A percentile compares a stretch with the other conserved stretches of the same genome.
phyloP scores from a whole-genome alignment of 2,797 vertebrate species.

The Hoplostethus atlanticus region DNA sequence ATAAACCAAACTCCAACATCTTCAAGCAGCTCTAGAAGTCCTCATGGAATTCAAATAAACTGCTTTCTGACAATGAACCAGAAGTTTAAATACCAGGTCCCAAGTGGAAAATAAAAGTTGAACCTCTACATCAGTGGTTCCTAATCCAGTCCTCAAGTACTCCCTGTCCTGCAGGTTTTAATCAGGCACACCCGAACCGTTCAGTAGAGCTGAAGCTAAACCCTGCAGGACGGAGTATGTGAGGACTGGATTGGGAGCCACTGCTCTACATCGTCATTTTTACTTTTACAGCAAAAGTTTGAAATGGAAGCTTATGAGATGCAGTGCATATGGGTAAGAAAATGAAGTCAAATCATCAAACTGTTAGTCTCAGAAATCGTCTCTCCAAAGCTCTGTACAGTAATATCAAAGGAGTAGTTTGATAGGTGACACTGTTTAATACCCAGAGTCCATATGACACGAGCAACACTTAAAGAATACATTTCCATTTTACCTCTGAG shows the following conservation, averaged over 20 bases:
- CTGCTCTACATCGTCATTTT: not conserved
- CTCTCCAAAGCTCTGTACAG: not conserved
- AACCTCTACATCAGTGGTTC: not conserved
- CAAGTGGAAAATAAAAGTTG: not conserved
- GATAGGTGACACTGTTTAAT: not conserved
- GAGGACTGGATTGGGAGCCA: too few relatives aligned
- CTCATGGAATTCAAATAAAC: conserved; percentile 3
- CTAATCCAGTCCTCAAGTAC: too few relatives aligned
- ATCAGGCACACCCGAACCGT: too few relatives aligned
- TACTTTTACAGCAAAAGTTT: conserved; percentile 14
- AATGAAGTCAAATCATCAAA: not conserved
- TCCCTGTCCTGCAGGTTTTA: too few relatives aligned
- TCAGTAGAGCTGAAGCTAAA: too few relatives aligned
- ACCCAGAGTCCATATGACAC: not conserved
- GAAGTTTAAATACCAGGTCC: conserved; percentile 1
- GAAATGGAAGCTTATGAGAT: conserved; percentile 30
- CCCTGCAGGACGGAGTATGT: too few relatives aligned
- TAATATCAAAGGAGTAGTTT: not conserved
- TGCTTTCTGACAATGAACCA: conserved; percentile 6
- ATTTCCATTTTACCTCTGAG: conserved; percentile 2
- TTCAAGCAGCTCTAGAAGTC: conserved; percentile 31
- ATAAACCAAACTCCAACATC: conserved; percentile 17
- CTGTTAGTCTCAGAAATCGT: not conserved
- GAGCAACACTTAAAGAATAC: conserved; percentile 4
- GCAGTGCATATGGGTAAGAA: conserved; percentile 6